Evolutionary conservation across 2,797 vertebrate genomes (phyloP).

Genomic region (Pipistrellus kuhlii): DNA sequence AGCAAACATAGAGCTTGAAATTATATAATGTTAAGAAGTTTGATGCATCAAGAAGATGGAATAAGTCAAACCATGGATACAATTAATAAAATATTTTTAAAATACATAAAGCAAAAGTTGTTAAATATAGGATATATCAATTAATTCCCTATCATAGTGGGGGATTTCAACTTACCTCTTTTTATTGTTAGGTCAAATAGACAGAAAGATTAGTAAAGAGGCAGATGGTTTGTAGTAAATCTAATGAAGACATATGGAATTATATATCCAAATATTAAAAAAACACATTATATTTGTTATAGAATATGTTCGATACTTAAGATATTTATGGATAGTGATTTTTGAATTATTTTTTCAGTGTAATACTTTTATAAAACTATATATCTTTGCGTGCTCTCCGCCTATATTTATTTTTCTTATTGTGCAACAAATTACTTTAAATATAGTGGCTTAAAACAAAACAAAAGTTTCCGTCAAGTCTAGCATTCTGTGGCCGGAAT

Average conservation of each 20-base stretch:
- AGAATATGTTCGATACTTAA: neutral
- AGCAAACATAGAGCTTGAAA: neutral
- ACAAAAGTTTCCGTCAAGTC: neutral
- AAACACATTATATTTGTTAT: neutral
- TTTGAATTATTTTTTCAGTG: neutral
- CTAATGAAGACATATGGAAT: neutral
- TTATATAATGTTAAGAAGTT: neutral
- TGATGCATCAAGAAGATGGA: neutral
- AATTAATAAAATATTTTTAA: constrained; percentile 34
- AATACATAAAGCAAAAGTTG: neutral
- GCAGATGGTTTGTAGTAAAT: neutral
- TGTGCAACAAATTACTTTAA: neutral
- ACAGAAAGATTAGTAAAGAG: neutral
- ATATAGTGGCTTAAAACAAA: neutral
- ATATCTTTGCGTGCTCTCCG: neutral
- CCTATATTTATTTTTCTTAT: neutral
- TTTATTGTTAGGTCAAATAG: neutral
- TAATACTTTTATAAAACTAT: neutral
- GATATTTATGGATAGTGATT: neutral
- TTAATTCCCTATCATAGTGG: neutral
- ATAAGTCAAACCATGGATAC: neutral
- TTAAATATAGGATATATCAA: neutral
- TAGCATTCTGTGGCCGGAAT: neutral
- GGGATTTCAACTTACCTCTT: neutral
- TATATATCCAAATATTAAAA: neutral